Evolutionary conservation across 2,113 vertebrate genomes (phyloP).

Genomic region (Spermophilus dauricus): DNA sequence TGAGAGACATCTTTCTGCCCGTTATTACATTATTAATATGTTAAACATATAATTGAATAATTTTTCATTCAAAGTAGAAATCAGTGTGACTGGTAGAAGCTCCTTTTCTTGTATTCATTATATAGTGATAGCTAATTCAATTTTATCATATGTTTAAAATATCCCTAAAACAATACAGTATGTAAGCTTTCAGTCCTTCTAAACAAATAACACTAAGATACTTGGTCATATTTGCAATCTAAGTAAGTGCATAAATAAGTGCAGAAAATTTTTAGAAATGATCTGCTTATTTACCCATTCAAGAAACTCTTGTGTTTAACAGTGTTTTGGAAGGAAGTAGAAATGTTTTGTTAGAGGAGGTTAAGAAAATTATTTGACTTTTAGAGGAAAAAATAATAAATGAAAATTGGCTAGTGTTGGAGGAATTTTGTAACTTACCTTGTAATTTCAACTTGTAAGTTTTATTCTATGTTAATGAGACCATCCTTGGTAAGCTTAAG

Average conservation of each 20-base stretch:
- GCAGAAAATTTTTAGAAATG: background rate
- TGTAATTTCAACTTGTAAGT: background rate
- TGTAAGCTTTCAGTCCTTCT: background rate
- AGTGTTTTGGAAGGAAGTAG: background rate
- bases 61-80: constrained; percentile 38
- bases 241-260: background rate
- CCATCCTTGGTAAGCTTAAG: background rate
- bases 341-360: background rate
- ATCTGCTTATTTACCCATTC: background rate
- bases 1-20: background rate
- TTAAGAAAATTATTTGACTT: background rate
- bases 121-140: background rate
- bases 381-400: background rate
- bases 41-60: background rate
- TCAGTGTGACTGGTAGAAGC: background rate
- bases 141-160: background rate
- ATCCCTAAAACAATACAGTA: background rate
- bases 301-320: background rate
- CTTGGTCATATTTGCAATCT: background rate
- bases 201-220: background rate
- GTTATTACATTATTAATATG: background rate
- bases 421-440: background rate
- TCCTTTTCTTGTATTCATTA: background rate
- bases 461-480: constrained; percentile 1
- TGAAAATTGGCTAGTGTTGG: background rate